Evolutionary conservation across 2,797 vertebrate genomes (phyloP), one percentile per base, ranked within the genome.

Genomic region (Acanthornis magna): DNA sequence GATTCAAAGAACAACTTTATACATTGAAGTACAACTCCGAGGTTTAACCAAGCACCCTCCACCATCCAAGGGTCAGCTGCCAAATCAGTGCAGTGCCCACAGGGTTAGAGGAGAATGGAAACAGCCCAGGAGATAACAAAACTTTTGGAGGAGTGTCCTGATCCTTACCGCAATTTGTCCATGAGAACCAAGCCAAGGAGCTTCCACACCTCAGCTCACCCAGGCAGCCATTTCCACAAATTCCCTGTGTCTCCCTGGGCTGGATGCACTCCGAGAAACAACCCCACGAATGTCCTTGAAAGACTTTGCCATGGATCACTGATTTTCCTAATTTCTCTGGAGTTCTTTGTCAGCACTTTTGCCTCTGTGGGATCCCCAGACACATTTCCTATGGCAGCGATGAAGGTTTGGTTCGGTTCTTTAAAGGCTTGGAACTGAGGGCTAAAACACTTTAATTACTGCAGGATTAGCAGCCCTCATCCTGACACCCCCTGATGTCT

Each of bases 311-410:
- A 47, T 15, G 63, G 63, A 76, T 87, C 91, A 92, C 67, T 25
- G 43, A 10, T 68, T 95, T 81, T 58, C 90, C 71, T 87, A 85
- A 91, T 92, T 95, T 53, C 67, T 91, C 60, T 57, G 27, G 21
- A 95, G 71, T 29, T 89, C 71, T 87, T 61, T 14, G 8, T 89
- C 93, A 91, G 78, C 78, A 51, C 8, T 89, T 91, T 85, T 13
- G 1, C 58, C 57, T 67, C 42, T 88, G 73, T 88, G 73, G 66
- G 66, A 84, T 91, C 38, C 67, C 55, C 5, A 3, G 63, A 3
- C 63, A 34, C 36, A 51, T 85, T 82, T 85, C 38, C 60, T 65
- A n/a, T 11, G 43, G 54, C 73, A 88, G 11, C 6, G 27, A 63
- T 47, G 48, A 48, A 25, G 47, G 47, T 48, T 16, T 50, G 8